Percentiles rank a stretch among this genome's conserved stretches.
Conservation (phyloP, 1,140 invertebrate genomes). For the Amyelois transitella region DNA sequence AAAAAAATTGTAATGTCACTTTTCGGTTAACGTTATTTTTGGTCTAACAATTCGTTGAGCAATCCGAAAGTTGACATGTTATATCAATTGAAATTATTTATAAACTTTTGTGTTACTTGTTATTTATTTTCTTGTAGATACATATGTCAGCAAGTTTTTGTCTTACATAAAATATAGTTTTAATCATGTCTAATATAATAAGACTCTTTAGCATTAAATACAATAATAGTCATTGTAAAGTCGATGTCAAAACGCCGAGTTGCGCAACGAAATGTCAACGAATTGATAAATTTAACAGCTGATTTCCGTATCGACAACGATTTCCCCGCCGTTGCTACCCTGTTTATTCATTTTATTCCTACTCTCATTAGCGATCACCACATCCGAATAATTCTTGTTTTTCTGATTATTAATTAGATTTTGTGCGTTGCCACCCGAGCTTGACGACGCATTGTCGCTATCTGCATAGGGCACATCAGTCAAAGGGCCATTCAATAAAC, state of each 20-base stretch:
- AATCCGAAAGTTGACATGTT: too few species aligned
- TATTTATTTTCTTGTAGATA: too few species aligned
- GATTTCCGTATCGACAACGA: constrained; percentile 50
- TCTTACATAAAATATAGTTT: too few species aligned
- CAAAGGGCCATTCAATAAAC: constrained; percentile 67
- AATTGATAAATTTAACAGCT: constrained; percentile 40
- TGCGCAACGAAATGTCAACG: neutral
- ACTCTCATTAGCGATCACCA: constrained; percentile 30
- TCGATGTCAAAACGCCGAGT: neutral
- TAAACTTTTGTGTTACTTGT: too few species aligned
- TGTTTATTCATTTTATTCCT: constrained; percentile 51
- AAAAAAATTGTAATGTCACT: too few species aligned
- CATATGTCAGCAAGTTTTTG: too few species aligned
- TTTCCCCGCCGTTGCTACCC: constrained; percentile 51
- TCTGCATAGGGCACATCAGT: constrained; percentile 71
- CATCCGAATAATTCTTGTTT: constrained; percentile 38
- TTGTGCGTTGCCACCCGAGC: constrained; percentile 35
- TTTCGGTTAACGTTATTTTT: too few species aligned
- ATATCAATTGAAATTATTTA: too few species aligned
- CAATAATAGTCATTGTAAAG: too few species aligned
- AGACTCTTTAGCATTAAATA: too few species aligned
- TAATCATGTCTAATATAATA: too few species aligned
- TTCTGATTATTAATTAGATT: constrained; percentile 33
- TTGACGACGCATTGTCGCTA: constrained; percentile 62
- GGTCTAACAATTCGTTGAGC: too few species aligned